These are phyloP conservation scores for Mythimna impura DNA, from an alignment of 2,888 invertebrate species.

Conservation along the genomic window DNA sequence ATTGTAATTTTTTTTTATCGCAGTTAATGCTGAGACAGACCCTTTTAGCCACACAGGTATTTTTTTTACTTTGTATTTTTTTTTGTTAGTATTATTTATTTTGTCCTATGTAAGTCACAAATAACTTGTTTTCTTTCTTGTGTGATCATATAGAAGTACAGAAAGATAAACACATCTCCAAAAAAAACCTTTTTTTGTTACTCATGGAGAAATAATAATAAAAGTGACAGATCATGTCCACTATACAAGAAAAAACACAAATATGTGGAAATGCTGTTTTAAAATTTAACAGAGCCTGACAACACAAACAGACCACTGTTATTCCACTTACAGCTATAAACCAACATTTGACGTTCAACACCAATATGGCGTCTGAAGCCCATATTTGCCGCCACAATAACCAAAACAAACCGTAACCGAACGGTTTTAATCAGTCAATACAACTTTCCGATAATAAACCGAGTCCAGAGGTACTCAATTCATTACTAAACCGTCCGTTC, in stretches of 20 bases:
- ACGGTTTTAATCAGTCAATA: constrained; percentile 60
- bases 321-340: constrained; percentile 26
- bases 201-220: background rate
- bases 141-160: background rate
- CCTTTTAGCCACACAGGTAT: no score
- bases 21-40: no score
- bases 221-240: background rate
- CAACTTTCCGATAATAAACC: constrained; percentile 51
- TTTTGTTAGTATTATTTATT: no score
- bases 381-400: constrained; percentile 23
- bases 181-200: background rate
- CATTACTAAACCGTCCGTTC: constrained; percentile 72
- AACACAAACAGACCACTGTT: constrained; percentile 13
- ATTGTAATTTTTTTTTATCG: no score
- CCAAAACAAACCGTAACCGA: constrained; percentile 41
- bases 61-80: no score
- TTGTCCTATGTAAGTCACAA: no score
- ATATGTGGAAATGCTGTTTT: background rate
- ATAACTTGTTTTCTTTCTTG: no score
- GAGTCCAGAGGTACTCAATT: constrained; percentile 66
- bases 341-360: constrained; percentile 17
- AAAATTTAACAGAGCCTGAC: background rate
- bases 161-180: background rate
- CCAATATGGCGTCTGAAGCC: constrained; percentile 13
- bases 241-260: background rate